Evolutionary conservation across 2,888 invertebrate genomes (phyloP), one percentile per base, ranked within the genome.

Genomic region (Apamea epomidion): DNA sequence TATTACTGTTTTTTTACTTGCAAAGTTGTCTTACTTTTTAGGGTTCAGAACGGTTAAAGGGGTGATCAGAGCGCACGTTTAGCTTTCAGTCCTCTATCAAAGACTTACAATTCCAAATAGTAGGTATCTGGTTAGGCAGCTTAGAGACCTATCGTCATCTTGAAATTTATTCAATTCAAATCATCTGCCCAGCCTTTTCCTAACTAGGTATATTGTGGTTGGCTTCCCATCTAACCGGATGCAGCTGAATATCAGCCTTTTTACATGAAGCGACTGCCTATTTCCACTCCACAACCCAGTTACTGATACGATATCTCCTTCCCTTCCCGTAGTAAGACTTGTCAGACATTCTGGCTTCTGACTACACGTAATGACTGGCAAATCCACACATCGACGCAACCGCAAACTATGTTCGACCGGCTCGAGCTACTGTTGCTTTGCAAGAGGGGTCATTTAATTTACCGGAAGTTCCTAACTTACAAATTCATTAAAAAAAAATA

Each of bases 1-100:
- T 86, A 76, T 87, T 75, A 78, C 64, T 81, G 78, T 83, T 70
- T 82, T 86, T 82, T 86, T 74, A 60, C 58, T 82, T 72, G 68
- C 32, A 37, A 78, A 81, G 70, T 81, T 76, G 32, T 64, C 54
- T 75, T 60, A 80, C 83, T 75, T 86, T 78, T 84, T 68, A 64
- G 58, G 62, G 32, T 48, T 37, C 51, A 60, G 32, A 45, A 51
- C 16, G 25, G 16, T 58, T 58, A 42, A 54, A 48, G 48, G 2
- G 32, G 16, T 62, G 25, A 18, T 62, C 29, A 70, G 25, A 25
- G 18, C 12, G 18, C 71, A 54, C n/a, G 12, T 60, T 72, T 60
- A 37, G 21, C n/a, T 58, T 37, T 72, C 4, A 18, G 37, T 37
- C 18, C n/a, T 37, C 0, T 37, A 18, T 0, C 51, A 37, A 51